Conservation (phyloP, 1,140 invertebrate species). For the Drosophila punjabiensis region DNA sequence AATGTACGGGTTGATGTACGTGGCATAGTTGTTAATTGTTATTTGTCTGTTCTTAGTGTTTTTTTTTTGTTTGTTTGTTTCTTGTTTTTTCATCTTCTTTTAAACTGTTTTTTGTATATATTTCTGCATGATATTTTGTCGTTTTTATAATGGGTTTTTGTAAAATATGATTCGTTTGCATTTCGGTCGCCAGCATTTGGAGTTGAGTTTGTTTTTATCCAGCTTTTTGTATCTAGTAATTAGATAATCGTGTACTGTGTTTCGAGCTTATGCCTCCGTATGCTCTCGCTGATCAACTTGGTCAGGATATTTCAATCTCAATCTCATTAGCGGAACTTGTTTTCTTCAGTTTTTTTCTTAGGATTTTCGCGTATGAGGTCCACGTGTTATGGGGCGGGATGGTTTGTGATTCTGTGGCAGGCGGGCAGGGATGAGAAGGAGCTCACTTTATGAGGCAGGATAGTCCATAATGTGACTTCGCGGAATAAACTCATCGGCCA, state of each 20-base stretch:
- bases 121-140: slow-evolving; percentile 36
- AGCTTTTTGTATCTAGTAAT: slow-evolving; percentile 20
- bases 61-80: slow-evolving; percentile 17
- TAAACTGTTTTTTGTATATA: slow-evolving; percentile 39
- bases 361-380: slow-evolving; percentile 54
- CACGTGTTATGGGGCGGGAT: slow-evolving; percentile 54
- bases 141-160: slow-evolving; percentile 42
- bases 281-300: slow-evolving; percentile 37
- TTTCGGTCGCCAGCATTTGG: slow-evolving; percentile 55
- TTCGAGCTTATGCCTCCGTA: slow-evolving; percentile 33
- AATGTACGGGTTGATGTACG: slow-evolving; percentile 50
- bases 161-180: slow-evolving; percentile 73
- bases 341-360: slow-evolving; percentile 48
- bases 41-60: slow-evolving; percentile 41
- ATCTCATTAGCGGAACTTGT: slow-evolving; percentile 39
- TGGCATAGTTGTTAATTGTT: slow-evolving; percentile 55
- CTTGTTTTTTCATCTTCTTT: slow-evolving; percentile 14
- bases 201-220: slow-evolving; percentile 44
- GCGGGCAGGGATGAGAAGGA: slow-evolving; percentile 14
- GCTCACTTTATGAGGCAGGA: slow-evolving; percentile 68
- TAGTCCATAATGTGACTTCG: slow-evolving; percentile 72
- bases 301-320: slow-evolving; percentile 41
- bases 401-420: slow-evolving; percentile 33
- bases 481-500: slow-evolving; percentile 92
- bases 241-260: slow-evolving; percentile 30